Evolutionary conservation across 2,888 invertebrate species (phyloP).

Genomic region (Phytoseiulus persimilis): DNA sequence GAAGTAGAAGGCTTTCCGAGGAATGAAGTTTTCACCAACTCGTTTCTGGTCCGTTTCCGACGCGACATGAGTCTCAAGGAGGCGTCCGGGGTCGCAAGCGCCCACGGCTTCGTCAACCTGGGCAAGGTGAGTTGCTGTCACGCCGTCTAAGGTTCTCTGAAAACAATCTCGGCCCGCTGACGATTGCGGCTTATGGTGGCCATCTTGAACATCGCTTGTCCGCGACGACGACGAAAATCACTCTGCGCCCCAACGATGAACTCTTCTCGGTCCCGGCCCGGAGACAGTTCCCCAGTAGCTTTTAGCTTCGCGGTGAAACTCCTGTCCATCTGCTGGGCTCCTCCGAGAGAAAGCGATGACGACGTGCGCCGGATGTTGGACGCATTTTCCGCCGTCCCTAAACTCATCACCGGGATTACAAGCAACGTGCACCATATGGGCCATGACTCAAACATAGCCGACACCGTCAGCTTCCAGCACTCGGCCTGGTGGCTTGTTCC

Average conservation of each 20-base stretch:
- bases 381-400: slow-evolving; percentile 12
- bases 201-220: neutral
- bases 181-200: slow-evolving; percentile 5
- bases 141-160: slow-evolving; percentile 31
- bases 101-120: slow-evolving; percentile 85
- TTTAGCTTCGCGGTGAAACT: neutral
- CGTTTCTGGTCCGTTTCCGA: slow-evolving; percentile 81
- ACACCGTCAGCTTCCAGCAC: neutral
- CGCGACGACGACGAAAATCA: neutral
- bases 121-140: slow-evolving; percentile 69
- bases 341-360: neutral
- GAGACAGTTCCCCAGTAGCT: no score
- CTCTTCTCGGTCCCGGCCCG: neutral
- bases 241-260: slow-evolving; percentile 10
- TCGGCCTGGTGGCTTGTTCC: neutral
- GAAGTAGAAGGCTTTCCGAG: slow-evolving; percentile 29
- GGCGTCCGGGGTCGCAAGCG: slow-evolving; percentile 70
- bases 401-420: neutral
- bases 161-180: slow-evolving; percentile 20
- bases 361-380: neutral
- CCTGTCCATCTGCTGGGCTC: neutral
- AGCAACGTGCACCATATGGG: neutral
- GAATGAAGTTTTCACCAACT: slow-evolving; percentile 79
- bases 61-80: slow-evolving; percentile 65
- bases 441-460: neutral